phyloP scores from a whole-genome alignment of 2,888 invertebrate genomes.

The Habroteleia sp. region DNA sequence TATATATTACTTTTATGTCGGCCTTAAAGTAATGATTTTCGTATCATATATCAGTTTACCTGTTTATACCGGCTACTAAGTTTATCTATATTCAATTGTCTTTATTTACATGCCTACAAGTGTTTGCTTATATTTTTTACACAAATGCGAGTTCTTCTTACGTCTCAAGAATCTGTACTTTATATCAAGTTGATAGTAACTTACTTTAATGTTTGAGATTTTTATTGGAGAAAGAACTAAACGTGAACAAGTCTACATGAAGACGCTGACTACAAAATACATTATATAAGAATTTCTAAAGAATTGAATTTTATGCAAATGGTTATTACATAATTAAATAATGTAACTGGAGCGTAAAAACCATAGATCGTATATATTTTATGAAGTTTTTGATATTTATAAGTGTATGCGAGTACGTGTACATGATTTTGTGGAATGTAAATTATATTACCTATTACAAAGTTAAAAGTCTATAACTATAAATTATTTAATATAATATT shows the following conservation, averaged over 20 bases:
- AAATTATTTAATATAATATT: no score
- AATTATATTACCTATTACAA: slow-evolving; percentile 4
- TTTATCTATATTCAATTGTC: slow-evolving; percentile 12
- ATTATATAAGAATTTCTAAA: slow-evolving; percentile 14
- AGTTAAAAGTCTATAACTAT: no score
- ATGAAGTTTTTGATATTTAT: slow-evolving; percentile 7
- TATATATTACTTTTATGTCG: slow-evolving; percentile 5
- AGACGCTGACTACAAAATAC: slow-evolving; percentile 9
- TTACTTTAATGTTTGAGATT: slow-evolving; percentile 11
- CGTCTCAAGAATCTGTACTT: slow-evolving; percentile 14
- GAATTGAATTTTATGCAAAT: slow-evolving; percentile 3
- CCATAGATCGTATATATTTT: background rate
- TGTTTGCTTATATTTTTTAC: slow-evolving; percentile 8
- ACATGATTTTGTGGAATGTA: background rate
- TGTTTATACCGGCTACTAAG: slow-evolving; percentile 1
- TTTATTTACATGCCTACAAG: slow-evolving; percentile 5
- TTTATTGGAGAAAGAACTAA: slow-evolving; percentile 22
- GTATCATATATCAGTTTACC: background rate
- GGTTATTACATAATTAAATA: slow-evolving; percentile 16
- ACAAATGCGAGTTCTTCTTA: slow-evolving; percentile 6
- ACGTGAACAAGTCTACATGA: slow-evolving; percentile 8
- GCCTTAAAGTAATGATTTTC: slow-evolving; percentile 16
- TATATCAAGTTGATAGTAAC: slow-evolving; percentile 11
- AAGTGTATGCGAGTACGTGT: background rate
- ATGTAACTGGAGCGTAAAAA: slow-evolving; percentile 2